These are phyloP conservation scores for Smittia aterrima DNA, from an alignment of 2,888 invertebrate species.

Conservation along the genomic window DNA sequence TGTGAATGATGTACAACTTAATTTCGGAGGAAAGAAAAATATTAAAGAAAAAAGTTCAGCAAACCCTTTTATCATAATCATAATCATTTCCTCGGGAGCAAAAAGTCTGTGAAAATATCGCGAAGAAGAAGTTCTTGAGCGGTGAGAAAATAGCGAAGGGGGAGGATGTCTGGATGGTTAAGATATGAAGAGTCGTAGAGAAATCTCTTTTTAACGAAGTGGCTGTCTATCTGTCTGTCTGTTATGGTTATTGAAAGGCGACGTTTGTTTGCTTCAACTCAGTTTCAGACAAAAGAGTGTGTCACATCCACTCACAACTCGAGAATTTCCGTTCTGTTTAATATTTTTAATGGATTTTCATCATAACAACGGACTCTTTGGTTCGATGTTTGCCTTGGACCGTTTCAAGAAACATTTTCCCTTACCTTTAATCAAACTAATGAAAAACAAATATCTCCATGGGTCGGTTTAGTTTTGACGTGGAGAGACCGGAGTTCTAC, in stretches of 20 bases:
- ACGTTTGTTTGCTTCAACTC: slow-evolving; percentile 1
- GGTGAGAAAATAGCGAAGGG: neutral
- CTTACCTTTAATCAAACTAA: neutral
- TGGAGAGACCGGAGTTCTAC: neutral
- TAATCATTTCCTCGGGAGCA: neutral
- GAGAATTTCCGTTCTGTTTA: too few relatives aligned
- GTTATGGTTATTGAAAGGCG: too few relatives aligned
- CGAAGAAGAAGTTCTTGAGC: neutral
- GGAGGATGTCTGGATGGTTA: neutral
- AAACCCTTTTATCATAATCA: slow-evolving; percentile 4
- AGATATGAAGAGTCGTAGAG: neutral
- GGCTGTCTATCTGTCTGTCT: neutral
- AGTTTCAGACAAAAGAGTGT: too few relatives aligned
- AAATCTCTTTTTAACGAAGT: slow-evolving; percentile 30
- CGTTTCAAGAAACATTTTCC: too few relatives aligned
- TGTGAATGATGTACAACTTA: slow-evolving; percentile 28
- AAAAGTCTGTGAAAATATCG: neutral
- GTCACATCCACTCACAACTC: too few relatives aligned
- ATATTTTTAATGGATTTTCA: too few relatives aligned
- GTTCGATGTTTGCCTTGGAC: too few relatives aligned
- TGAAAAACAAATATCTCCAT: slow-evolving; percentile 14
- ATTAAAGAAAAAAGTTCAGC: too few relatives aligned
- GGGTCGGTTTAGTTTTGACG: neutral
- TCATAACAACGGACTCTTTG: too few relatives aligned
- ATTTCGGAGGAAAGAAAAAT: slow-evolving; percentile 9